Evolutionary conservation across 2,113 vertebrate genomes (phyloP).

Genomic region (Aplodontia rufa): DNA sequence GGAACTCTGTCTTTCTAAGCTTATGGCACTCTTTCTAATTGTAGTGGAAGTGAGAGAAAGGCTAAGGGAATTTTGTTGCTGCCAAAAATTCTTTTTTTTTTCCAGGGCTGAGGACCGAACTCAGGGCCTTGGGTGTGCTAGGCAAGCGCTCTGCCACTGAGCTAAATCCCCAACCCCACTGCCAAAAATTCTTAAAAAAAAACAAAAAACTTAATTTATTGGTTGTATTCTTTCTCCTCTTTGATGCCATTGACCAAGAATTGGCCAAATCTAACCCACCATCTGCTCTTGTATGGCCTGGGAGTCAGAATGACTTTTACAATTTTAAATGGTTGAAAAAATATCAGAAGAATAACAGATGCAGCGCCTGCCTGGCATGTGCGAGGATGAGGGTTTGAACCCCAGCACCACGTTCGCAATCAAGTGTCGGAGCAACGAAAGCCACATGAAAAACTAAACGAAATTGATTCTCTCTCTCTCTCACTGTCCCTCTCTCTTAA

Average conservation of each 20-base stretch:
- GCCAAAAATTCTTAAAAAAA: constrained; percentile 18
- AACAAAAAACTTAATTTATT: background rate
- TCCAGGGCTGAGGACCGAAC: too few relatives aligned
- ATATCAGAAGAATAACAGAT: background rate
- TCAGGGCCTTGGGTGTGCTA: too few relatives aligned
- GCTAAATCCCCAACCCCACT: too few relatives aligned
- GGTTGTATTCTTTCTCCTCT: background rate
- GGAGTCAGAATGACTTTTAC: background rate
- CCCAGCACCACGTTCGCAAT: too few relatives aligned
- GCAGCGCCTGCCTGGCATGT: too few relatives aligned
- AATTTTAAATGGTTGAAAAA: constrained; percentile 7
- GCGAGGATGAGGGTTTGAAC: too few relatives aligned
- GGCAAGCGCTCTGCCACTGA: too few relatives aligned
- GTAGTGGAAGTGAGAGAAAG: background rate
- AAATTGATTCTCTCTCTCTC: too few relatives aligned
- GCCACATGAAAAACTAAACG: too few relatives aligned
- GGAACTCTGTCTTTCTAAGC: background rate
- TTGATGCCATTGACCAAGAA: background rate
- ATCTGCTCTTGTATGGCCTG: background rate
- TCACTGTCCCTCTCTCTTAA: too few relatives aligned
- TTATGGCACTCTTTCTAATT: background rate
- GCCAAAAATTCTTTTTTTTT: too few relatives aligned
- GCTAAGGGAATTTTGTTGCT: background rate
- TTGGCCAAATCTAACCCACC: background rate
- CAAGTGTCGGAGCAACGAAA: too few relatives aligned